phyloP scores from a whole-genome alignment of 2,888 invertebrate genomes.

The Gari tellinella region DNA sequence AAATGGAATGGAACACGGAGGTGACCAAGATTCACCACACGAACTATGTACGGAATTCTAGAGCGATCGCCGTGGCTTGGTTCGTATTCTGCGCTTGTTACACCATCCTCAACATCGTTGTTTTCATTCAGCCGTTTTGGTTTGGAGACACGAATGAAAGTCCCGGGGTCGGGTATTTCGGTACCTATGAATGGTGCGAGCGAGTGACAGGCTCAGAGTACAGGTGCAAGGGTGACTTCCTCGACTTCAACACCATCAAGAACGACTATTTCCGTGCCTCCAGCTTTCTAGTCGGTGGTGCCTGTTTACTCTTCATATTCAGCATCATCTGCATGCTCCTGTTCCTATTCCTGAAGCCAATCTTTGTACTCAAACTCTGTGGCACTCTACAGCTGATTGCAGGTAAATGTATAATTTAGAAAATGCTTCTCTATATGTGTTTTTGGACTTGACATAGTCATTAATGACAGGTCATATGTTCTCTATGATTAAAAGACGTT shows the following conservation, averaged over 20 bases:
- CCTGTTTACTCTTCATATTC: conserved; percentile 92
- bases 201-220: conserved; percentile 87
- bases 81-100: conserved; percentile 98
- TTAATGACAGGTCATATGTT: too few relatives aligned
- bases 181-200: conserved; percentile 94
- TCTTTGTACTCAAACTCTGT: conserved; percentile 95
- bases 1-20: conserved; percentile 73
- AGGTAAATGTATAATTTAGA: too few relatives aligned
- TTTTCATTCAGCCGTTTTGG: conserved; percentile 94
- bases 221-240: conserved; percentile 91
- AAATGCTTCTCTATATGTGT: too few relatives aligned
- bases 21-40: conserved; percentile 77
- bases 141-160: conserved; percentile 86
- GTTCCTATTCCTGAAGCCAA: conserved; percentile 96
- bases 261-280: conserved; percentile 94
- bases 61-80: conserved; percentile 98
- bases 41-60: conserved; percentile 84
- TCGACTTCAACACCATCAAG: conserved; percentile 90
- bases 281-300: conserved; percentile 94
- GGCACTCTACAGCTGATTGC: conserved; percentile 97
- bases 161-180: conserved; percentile 95
- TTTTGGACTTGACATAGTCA: too few relatives aligned
- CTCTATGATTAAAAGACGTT: too few relatives aligned
- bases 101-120: conserved; percentile 96
- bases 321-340: conserved; percentile 94